Base-by-base conservation (phyloP, 2,888 invertebrate genomes). In the Scaptomyza cyrtandrae region DNA sequence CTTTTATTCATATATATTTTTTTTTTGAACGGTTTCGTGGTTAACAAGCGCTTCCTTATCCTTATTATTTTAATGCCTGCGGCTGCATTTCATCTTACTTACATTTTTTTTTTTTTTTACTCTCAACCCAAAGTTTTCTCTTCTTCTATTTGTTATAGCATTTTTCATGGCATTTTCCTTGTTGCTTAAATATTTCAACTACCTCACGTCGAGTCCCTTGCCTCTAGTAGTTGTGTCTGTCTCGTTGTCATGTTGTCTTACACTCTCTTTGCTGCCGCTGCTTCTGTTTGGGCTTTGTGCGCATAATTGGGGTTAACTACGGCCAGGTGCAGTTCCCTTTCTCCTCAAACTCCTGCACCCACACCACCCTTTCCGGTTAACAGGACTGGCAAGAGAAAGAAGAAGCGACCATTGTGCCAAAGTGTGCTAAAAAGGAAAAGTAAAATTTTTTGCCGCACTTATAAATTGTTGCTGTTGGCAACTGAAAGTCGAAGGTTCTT, bases 51-150 rank as follows among this genome's bases (percentile, higher is more conserved):
- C 82, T 87, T 87, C 88, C 89, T 85, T 89, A 81, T 89, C 82
- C 89, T 89, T 89, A 89, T 89, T 89, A 89, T 89, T 89, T 89
- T 86, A 80, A 86, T 84, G 88, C 88, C 81, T 78, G 82, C 86
- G 88, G 90, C 88, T 79, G 75, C 81, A 76, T 88, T 86, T 86
- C 86, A 88, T 86, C 88, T 86, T 84, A 79, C 80, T 88, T 88
- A 79, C 83, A 41, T 41, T 16, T 41, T 56, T 61, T 66, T 56
- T 58, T 43, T 6, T 0, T n/a, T n/a, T n/a, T n/a, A n/a, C n/a
- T n/a, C n/a, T n/a, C n/a, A n/a, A n/a, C 13, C 53, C 60, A 62
- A 59, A 41, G 16, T 16, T 41, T 41, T 16, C 14, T 41, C 16
- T 58, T 43, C 6, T 19, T 43, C 13, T 16, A 53, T 60, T 69